These are phyloP conservation scores for Sturnira hondurensis DNA, from an alignment of 2,113 vertebrate genomes.

Conservation along the genomic window DNA sequence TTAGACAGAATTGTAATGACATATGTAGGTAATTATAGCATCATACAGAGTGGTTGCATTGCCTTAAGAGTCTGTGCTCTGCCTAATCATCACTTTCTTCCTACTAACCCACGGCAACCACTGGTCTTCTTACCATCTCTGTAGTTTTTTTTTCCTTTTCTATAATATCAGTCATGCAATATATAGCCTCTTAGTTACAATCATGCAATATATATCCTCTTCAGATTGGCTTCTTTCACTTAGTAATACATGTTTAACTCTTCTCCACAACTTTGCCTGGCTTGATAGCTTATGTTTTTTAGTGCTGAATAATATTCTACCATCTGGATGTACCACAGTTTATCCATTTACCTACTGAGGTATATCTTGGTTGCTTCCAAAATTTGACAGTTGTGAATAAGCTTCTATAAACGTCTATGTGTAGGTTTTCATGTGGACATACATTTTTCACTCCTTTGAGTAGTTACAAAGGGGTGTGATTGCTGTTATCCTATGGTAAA, in stretches of 20 bases:
- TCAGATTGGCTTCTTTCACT: neutral
- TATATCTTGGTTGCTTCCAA: neutral
- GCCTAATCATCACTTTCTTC: neutral
- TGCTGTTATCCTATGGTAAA: neutral
- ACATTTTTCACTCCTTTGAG: neutral
- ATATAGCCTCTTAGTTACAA: neutral
- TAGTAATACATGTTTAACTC: neutral
- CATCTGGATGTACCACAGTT: neutral
- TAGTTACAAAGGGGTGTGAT: neutral
- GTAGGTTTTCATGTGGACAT: neutral
- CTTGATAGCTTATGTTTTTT: neutral
- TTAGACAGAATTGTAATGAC: neutral
- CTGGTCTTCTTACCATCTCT: neutral
- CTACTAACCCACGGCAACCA: neutral
- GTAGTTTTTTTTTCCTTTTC: neutral
- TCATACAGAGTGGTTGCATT: neutral
- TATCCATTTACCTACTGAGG: neutral
- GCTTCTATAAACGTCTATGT: neutral
- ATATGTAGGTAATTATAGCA: neutral
- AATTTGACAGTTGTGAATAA: neutral
- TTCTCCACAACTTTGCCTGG: neutral
- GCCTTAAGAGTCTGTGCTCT: neutral
- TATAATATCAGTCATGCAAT: neutral
- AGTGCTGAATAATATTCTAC: neutral
- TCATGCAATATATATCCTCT: neutral